phyloP scores from a whole-genome alignment of 1,140 invertebrate species.

The Hermetia illucens region DNA sequence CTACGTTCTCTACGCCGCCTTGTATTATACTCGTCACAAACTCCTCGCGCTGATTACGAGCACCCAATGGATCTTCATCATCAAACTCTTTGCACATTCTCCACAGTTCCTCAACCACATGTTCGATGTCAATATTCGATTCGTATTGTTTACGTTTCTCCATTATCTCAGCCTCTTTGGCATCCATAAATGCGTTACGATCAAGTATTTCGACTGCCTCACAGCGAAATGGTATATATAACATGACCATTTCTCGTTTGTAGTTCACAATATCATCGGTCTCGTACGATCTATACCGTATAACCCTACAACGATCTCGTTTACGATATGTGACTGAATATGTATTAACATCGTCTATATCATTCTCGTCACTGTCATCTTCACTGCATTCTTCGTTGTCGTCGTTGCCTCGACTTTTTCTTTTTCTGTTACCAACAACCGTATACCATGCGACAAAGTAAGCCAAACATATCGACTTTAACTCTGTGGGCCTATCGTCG shows the following conservation, averaged over 20 bases:
- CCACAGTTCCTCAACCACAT: not conserved
- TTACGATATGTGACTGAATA: too few species aligned
- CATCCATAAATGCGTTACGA: conserved; percentile 3
- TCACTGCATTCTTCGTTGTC: too few species aligned
- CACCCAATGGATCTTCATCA: too few species aligned
- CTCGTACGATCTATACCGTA: not conserved
- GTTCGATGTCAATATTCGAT: not conserved
- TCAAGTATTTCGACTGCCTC: conserved; percentile 3
- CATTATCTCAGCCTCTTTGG: not conserved
- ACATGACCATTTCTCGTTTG: not conserved
- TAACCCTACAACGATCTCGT: too few species aligned
- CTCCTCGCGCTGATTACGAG: too few species aligned
- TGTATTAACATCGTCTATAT: too few species aligned
- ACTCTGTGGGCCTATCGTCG: not conserved
- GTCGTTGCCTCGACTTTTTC: not conserved
- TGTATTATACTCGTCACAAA: too few species aligned
- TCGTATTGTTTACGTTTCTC: not conserved
- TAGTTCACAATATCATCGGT: not conserved
- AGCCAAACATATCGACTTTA: not conserved
- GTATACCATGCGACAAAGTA: not conserved
- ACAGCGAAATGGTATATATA: not conserved
- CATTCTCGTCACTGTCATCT: too few species aligned
- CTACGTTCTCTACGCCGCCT: too few species aligned
- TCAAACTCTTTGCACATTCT: not conserved
- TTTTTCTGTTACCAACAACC: not conserved